Evolutionary conservation across 2,797 vertebrate species (phyloP).

Genomic region (Phataginus tricuspis): DNA sequence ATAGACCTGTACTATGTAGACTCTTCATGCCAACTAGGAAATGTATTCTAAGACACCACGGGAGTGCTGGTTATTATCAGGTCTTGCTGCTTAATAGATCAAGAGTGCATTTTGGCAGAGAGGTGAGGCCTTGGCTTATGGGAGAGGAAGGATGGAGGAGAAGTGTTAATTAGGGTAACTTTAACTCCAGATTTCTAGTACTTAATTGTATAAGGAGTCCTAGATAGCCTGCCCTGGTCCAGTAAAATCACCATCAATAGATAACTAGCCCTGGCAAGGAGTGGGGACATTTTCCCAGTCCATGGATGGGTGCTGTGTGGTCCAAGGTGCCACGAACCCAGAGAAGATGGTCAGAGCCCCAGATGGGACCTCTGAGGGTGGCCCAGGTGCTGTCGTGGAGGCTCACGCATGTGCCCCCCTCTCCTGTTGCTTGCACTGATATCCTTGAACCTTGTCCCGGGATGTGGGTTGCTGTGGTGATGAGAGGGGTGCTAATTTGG

Average conservation of each 20-base stretch:
- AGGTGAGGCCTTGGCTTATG: not conserved
- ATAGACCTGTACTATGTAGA: not conserved
- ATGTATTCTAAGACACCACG: fast-evolving
- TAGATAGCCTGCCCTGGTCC: not conserved
- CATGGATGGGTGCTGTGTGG: not conserved
- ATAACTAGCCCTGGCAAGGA: not conserved
- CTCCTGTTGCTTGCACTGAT: not conserved
- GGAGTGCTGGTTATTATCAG: too few species aligned
- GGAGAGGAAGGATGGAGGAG: not conserved
- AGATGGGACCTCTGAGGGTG: not conserved
- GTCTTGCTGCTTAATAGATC: not conserved
- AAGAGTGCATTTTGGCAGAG: not conserved
- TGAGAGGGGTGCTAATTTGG: not conserved
- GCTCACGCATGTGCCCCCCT: fast-evolving
- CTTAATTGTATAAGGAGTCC: not conserved
- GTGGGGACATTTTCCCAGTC: not conserved
- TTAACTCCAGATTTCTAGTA: not conserved
- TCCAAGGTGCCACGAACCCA: not conserved
- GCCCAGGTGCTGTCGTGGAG: not conserved
- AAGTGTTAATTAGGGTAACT: not conserved
- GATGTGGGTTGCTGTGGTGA: not conserved
- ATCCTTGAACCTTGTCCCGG: not conserved
- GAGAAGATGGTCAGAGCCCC: not conserved
- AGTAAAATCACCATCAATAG: not conserved
- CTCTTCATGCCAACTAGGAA: not conserved